Percentiles rank a stretch among this genome's conserved stretches.
Evolutionary conservation across 2,888 invertebrate genomes (phyloP).

Genomic region (Sialis lutaria): DNA sequence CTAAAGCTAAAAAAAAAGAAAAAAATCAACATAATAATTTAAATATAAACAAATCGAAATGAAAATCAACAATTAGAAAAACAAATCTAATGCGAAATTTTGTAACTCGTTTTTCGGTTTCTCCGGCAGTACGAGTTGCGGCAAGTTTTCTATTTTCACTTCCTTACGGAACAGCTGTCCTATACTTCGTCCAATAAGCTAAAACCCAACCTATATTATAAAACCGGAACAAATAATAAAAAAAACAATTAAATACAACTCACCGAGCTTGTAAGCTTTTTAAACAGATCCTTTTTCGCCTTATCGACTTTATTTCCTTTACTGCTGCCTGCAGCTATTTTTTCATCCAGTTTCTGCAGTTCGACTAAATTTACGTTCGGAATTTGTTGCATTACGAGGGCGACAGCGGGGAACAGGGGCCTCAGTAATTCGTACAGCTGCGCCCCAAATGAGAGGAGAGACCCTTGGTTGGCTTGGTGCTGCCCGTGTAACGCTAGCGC

Average conservation of each 20-base stretch:
- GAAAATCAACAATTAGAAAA: slow-evolving; percentile 1
- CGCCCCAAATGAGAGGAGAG: slow-evolving; percentile 60
- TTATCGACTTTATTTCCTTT: slow-evolving; percentile 73
- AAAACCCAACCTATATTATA: slow-evolving; percentile 16
- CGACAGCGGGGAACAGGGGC: slow-evolving; percentile 55
- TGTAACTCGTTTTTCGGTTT: slow-evolving; percentile 8
- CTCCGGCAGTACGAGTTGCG: slow-evolving; percentile 40
- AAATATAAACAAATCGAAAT: background rate
- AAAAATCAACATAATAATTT: too few relatives aligned
- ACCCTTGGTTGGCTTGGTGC: slow-evolving; percentile 76
- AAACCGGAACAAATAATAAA: background rate
- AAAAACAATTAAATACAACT: slow-evolving; percentile 12
- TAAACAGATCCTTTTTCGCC: slow-evolving; percentile 79
- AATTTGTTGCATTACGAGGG: slow-evolving; percentile 54
- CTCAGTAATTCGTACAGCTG: slow-evolving; percentile 73
- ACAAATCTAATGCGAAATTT: background rate
- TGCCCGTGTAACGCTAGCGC: slow-evolving; percentile 78
- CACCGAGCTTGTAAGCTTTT: slow-evolving; percentile 69
- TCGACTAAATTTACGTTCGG: slow-evolving; percentile 68
- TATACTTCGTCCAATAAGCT: slow-evolving; percentile 70
- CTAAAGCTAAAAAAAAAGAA: background rate
- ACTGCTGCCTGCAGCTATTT: slow-evolving; percentile 43
- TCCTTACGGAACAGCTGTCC: slow-evolving; percentile 79
- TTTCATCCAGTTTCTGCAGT: slow-evolving; percentile 72
- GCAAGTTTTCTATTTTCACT: slow-evolving; percentile 70